Evolutionary conservation across 2,797 vertebrate species (phyloP).

Genomic region (Sebastolobus alascanus): DNA sequence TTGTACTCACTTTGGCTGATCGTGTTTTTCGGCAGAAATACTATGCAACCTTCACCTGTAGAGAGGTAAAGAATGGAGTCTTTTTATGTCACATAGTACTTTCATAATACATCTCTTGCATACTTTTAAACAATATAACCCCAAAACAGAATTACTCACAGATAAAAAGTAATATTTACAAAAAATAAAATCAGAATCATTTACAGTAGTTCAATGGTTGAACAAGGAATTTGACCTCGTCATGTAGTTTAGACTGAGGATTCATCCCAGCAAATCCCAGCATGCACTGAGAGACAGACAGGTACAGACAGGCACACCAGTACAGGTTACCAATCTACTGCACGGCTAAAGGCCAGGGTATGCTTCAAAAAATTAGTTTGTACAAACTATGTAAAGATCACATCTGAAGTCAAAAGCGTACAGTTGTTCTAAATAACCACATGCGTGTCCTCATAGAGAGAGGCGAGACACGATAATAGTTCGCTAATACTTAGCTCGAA

Average conservation of each 20-base stretch:
- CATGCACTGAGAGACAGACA: no score
- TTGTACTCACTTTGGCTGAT: rapidly evolving
- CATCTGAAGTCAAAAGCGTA: no score
- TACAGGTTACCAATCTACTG: no score
- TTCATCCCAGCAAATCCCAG: neutral
- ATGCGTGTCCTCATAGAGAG: no score
- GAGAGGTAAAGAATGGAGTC: neutral
- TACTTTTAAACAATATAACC: neutral
- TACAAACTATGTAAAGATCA: no score
- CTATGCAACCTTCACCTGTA: rapidly evolving
- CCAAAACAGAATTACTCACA: neutral
- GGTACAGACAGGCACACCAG: no score
- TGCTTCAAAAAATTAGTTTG: no score
- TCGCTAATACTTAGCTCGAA: no score
- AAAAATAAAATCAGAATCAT: neutral
- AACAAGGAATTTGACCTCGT: neutral
- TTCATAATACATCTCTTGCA: neutral
- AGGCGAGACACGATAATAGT: no score
- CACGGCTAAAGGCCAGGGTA: no score
- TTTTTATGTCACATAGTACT: neutral
- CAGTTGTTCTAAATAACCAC: no score
- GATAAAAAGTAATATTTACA: neutral
- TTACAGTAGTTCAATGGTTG: neutral
- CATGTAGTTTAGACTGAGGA: neutral
- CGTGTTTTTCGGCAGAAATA: neutral